Conservation (phyloP, 2,113 vertebrate species). For the Cynopterus brachyotis region DNA sequence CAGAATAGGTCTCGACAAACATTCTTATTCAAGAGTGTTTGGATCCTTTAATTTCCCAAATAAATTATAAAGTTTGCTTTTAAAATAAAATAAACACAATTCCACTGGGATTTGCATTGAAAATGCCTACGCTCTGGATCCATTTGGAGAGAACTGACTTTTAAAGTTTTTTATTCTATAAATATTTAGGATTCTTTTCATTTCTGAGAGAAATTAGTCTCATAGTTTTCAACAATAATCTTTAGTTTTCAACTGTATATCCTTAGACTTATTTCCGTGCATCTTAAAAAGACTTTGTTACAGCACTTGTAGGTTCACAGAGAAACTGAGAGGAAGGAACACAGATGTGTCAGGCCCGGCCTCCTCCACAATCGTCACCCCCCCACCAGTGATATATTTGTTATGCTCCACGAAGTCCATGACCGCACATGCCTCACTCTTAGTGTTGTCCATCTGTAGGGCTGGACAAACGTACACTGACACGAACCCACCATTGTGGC, state of each 20-base stretch:
- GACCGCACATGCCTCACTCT: not conserved
- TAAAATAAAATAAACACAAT: not conserved
- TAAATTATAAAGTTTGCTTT: not conserved
- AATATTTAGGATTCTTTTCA: constrained; percentile 5
- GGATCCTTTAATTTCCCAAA: not conserved
- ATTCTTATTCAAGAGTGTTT: not conserved
- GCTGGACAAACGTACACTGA: not conserved
- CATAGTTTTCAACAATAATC: not conserved
- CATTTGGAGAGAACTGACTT: not conserved
- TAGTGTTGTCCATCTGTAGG: not conserved
- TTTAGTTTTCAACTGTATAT: constrained; percentile 10
- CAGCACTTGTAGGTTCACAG: not conserved
- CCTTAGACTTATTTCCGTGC: not conserved
- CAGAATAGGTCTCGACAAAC: not conserved
- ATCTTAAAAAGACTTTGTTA: not conserved
- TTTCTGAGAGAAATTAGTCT: not conserved
- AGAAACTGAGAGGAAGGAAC: not conserved
- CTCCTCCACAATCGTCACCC: not conserved
- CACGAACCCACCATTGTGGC: not conserved
- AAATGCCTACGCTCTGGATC: not conserved
- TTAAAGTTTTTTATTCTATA: not conserved
- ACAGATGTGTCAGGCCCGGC: not conserved
- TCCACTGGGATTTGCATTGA: not conserved
- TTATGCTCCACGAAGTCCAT: not conserved
- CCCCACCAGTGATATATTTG: not conserved